Evolutionary conservation across 2,888 invertebrate species (phyloP), one percentile per base, ranked within the genome.

Genomic region (Perizoma flavofasciatum): DNA sequence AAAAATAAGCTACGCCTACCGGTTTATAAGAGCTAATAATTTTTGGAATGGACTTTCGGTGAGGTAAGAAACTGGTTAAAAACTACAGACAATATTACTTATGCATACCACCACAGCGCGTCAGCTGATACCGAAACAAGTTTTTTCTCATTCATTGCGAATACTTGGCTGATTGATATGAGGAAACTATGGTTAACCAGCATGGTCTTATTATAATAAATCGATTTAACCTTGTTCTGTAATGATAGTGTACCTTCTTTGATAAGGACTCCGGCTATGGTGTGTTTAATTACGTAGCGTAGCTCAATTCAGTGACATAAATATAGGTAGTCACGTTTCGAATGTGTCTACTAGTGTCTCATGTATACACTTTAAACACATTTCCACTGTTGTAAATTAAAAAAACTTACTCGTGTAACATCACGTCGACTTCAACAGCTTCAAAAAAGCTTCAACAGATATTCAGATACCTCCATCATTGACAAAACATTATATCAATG

Each of bases 111-210:
- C 71, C 68, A 61, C 67, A 62, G 59, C 71, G 69, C 73, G 86
- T 89, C 90, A 90, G 91, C 89, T 91, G 91, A 89, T 86, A 74
- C 70, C 64, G 65, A 78, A 88, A 85, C 69, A 72, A 86, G 88
- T 85, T 85, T 66, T 60, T 72, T 72, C 78, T 73, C 83, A 83
- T 84, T 85, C 85, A 83, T 77, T 78, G 68, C 68, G 70, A 74
- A 76, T 75, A 63, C 57, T 49, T 59, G 48, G 40, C 59, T 53
- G 55, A 59, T 58, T 57, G 65, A 52, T 65, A 66, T 69, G 64
- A 69, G 67, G 69, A 72, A 70, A 69, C 66, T 64, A 56, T 55
- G 40, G 58, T 52, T 32, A 46, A 47, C 44, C 50, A 46, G 48
- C 55, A 10, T 61, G 50, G 52, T 47, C 46, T 40, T 53, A 55